Conservation (phyloP, 2,113 vertebrate genomes). For the Eptesicus fuscus region DNA sequence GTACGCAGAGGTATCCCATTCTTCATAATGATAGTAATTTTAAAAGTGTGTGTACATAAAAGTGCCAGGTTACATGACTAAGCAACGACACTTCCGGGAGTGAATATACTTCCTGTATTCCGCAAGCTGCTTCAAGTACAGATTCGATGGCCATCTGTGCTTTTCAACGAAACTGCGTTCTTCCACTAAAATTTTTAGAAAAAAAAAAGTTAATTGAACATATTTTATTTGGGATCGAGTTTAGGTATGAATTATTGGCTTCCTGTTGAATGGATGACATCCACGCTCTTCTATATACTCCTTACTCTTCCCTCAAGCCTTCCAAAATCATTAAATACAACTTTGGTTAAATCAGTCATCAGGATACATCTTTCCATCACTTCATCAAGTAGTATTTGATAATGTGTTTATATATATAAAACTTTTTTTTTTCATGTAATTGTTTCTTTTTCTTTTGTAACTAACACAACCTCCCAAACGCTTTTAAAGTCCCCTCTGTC, state of each 20-base stretch:
- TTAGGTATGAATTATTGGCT: neutral
- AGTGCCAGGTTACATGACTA: constrained; percentile 87
- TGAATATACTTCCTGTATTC: constrained; percentile 94
- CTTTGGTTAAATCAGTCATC: neutral
- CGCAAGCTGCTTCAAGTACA: constrained; percentile 95
- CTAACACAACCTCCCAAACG: neutral
- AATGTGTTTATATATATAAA: neutral
- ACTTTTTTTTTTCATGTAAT: neutral
- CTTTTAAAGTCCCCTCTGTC: neutral
- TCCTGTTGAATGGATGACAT: neutral
- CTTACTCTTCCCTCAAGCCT: neutral
- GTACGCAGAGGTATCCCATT: neutral
- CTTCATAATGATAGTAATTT: neutral
- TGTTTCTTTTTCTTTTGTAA: neutral
- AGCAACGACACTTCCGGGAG: constrained; percentile 91
- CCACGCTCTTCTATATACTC: neutral
- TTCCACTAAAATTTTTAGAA: constrained; percentile 85
- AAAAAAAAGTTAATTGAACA: constrained; percentile 37
- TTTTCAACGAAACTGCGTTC: constrained; percentile 94
- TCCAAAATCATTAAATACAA: neutral
- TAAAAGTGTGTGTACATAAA: neutral
- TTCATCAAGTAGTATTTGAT: neutral
- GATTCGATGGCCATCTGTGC: constrained; percentile 93
- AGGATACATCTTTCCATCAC: neutral
- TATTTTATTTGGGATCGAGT: neutral